phyloP scores from a whole-genome alignment of 1,140 invertebrate species.

The Microplitis demolitor region DNA sequence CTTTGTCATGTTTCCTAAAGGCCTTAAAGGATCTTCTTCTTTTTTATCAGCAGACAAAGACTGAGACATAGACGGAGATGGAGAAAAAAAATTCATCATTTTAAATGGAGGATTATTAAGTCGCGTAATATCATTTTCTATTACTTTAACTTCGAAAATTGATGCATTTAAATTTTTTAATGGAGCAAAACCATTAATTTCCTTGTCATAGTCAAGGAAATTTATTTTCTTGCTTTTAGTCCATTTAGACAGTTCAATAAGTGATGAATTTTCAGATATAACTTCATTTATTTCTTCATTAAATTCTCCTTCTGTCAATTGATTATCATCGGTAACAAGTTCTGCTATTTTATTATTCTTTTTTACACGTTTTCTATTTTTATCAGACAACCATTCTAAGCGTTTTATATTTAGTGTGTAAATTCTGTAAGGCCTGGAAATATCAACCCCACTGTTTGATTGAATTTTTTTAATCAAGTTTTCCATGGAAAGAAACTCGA shows the following conservation, averaged over 20 bases:
- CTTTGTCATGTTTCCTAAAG: not conserved
- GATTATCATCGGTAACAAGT: not conserved
- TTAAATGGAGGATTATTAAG: constrained; percentile 40
- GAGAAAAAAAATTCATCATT: not conserved
- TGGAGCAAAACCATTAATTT: constrained; percentile 34
- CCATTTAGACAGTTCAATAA: constrained; percentile 48
- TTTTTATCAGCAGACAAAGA: too few species aligned
- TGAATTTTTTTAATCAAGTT: constrained; percentile 41
- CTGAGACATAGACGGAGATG: too few species aligned
- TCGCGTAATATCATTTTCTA: constrained; percentile 46
- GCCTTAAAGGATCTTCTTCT: not conserved
- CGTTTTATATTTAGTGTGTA: constrained; percentile 46
- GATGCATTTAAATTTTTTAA: constrained; percentile 43
- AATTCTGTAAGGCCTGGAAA: constrained; percentile 40
- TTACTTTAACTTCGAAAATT: constrained; percentile 44
- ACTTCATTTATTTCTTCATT: constrained; percentile 4
- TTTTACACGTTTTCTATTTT: not conserved
- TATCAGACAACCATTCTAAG: constrained; percentile 34
- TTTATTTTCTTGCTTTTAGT: constrained; percentile 23
- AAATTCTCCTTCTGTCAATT: not conserved
- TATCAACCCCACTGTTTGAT: constrained; percentile 34
- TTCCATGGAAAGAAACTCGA: constrained; percentile 37
- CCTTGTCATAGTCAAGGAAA: not conserved
- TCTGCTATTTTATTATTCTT: not conserved
- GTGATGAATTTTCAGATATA: constrained; percentile 30